Base-by-base conservation (phyloP, 2,113 vertebrate genomes). In the Centropristis striata region DNA sequence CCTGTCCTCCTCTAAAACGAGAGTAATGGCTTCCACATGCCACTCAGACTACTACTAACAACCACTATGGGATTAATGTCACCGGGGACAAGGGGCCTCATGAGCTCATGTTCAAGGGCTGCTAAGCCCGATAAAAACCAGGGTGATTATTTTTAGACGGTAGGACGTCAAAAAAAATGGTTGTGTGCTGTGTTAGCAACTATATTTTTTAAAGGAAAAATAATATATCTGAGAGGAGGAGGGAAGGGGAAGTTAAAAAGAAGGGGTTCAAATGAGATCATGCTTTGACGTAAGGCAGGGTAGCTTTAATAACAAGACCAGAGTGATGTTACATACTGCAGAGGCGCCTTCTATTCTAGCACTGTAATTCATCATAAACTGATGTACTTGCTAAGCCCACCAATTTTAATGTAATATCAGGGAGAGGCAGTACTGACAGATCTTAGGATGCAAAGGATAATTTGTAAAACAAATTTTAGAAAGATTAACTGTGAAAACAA, bases 11-110 rank as follows among this genome's bases (percentile, higher is more conserved):
- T 92, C 88, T 93, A 92, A 95, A 94, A 91, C 28, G 61, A 88
- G 79, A 86, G 88, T 93, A 94, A 94, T 94, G 87, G 91, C 90
- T 89, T 93, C 92, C 92, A 94, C 91, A 94, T 94, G 93, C 88
- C 88, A 86, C 86, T 91, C 87, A 92, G 84, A 87, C 90, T 84
- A 73, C 88, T 88, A 85, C 90, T 90, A 92, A 91, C 83, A 91
- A 91, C 86, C 84, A 76, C 82, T 85, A 81, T 82, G 85, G 93
- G 87, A 94, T 93, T 94, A 91, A 82, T 88, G 87, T 88, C 89
- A 88, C 77, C 57, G 69, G 87, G 90, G 90, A 94, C 83, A 90
- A 86, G 90, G 85, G 85, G 88, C 86, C 89, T 78, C 78, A 83
- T 86, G 88, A 88, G 89, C 86, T 92, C 90, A 86, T 91, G 86